A percentile compares a stretch with the other conserved stretches of the same genome.
Conservation (phyloP, 23 tunicate species). For the Phallusia fumigata region DNA sequence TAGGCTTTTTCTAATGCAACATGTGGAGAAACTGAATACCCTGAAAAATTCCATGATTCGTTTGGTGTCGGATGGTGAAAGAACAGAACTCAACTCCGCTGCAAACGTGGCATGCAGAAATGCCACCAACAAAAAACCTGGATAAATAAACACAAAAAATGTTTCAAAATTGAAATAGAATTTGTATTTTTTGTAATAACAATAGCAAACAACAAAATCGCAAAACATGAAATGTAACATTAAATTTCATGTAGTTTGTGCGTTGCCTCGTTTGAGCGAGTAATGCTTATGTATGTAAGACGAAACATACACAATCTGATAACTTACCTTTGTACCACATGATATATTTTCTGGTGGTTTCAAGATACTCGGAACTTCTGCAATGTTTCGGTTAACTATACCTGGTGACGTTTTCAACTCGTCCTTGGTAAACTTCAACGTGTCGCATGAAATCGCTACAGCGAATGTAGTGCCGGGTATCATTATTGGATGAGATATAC, state of each 20-base stretch:
- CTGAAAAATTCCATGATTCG: neutral
- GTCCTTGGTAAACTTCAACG: neutral
- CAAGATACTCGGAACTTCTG: neutral
- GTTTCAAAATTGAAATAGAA: neutral
- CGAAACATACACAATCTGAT: no score
- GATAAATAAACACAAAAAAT: neutral
- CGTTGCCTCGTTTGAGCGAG: no score
- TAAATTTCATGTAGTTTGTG: no score
- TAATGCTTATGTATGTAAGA: no score
- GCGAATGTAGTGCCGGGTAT: neutral
- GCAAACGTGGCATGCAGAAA: constrained; percentile 3
- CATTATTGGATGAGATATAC: no score
- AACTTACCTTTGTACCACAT: neutral
- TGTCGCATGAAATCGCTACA: constrained; percentile 8
- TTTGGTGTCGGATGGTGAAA: neutral
- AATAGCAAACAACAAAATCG: no score
- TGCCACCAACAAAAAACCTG: constrained; percentile 3
- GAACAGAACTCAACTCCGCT: neutral
- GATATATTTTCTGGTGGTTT: neutral
- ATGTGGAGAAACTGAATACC: neutral
- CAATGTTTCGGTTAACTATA: neutral
- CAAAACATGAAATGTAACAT: no score
- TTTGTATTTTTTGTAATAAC: no score
- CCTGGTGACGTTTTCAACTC: neutral
- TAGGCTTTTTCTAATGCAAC: neutral